A percentile compares a stretch with the other conserved stretches of the same genome.
These are phyloP conservation scores for Gallinago undulata DNA, from an alignment of 2,113 vertebrate genomes.

Conservation along the genomic window DNA sequence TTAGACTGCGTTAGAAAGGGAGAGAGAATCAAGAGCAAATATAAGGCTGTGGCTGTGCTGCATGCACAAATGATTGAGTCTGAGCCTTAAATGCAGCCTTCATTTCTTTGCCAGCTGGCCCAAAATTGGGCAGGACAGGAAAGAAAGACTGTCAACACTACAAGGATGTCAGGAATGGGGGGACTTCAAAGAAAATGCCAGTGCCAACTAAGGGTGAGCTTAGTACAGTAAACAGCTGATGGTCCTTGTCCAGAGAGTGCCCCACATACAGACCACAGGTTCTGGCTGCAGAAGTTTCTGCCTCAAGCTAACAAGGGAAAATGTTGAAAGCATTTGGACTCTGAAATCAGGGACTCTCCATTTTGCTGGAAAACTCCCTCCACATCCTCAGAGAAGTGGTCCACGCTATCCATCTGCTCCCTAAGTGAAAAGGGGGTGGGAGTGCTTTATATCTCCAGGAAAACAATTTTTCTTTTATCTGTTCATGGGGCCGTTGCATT, in stretches of 20 bases:
- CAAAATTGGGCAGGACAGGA: background rate
- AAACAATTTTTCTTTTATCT: background rate
- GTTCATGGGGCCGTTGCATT: accelerated
- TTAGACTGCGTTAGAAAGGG: slow-evolving; percentile 13
- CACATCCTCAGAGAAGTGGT: background rate
- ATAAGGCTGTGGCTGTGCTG: background rate
- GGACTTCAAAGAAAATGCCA: background rate
- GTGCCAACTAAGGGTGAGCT: background rate
- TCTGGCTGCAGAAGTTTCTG: background rate
- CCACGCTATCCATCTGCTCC: accelerated
- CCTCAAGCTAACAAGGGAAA: background rate
- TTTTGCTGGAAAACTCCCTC: background rate
- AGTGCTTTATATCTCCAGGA: background rate
- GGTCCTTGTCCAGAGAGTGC: background rate
- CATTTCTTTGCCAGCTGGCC: background rate
- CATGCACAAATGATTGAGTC: background rate
- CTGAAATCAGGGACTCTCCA: background rate
- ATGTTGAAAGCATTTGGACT: too few relatives aligned
- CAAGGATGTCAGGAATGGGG: background rate
- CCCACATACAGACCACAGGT: accelerated
- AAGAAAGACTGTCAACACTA: background rate
- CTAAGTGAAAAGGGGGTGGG: background rate
- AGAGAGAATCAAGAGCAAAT: background rate
- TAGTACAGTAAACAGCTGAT: accelerated
- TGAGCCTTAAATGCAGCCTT: background rate